phyloP scores from a whole-genome alignment of 2,888 invertebrate genomes.

The Ophion ellenae region DNA sequence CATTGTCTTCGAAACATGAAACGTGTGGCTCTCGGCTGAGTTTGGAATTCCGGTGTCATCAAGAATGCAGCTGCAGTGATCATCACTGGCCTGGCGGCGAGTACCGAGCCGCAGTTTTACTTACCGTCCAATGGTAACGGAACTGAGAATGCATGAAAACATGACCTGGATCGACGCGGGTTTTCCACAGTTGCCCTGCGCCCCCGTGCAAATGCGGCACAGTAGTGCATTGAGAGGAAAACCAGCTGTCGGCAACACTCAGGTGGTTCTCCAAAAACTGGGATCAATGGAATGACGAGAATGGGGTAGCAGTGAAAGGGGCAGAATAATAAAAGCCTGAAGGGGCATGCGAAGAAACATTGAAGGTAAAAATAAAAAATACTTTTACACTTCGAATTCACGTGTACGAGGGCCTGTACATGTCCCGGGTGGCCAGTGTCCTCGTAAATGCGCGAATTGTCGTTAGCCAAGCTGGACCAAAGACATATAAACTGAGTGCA shows the following conservation, averaged over 20 bases:
- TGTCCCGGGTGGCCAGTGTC: not conserved
- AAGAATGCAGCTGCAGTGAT: not conserved
- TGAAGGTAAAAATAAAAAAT: not conserved
- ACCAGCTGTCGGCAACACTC: too few species aligned
- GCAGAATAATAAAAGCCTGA: not conserved
- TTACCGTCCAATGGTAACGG: not conserved
- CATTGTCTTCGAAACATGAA: not conserved
- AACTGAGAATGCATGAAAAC: not conserved
- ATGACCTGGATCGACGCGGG: not conserved
- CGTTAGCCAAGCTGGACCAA: slow-evolving; percentile 30
- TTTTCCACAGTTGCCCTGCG: too few species aligned
- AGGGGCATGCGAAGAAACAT: not conserved
- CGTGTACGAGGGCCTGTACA: not conserved
- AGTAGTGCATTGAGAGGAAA: too few species aligned
- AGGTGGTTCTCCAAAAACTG: not conserved
- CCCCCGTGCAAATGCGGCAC: too few species aligned
- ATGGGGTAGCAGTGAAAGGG: not conserved
- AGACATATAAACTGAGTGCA: slow-evolving; percentile 26
- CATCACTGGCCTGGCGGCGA: not conserved
- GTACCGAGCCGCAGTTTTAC: not conserved
- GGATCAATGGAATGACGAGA: not conserved
- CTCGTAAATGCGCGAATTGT: slow-evolving; percentile 41
- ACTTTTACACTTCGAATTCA: not conserved
- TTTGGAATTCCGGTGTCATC: not conserved
- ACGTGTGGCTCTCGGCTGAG: not conserved